Evolutionary conservation across 2,797 vertebrate species (phyloP).

Genomic region (Nannoperca australis): DNA sequence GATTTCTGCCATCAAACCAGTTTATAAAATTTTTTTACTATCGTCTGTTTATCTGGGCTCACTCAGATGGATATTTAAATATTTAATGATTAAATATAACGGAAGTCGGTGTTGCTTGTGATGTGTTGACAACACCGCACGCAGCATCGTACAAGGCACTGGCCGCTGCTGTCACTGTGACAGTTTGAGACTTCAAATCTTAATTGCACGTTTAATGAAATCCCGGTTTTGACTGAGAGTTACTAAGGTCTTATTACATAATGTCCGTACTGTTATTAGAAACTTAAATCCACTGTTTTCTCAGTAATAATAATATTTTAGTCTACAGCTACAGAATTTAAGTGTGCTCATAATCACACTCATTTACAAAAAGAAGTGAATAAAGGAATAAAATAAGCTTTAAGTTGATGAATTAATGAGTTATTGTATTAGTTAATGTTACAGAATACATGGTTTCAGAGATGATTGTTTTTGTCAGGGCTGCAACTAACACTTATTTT

Average conservation of each 20-base stretch:
- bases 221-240: background rate
- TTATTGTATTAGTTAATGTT: background rate
- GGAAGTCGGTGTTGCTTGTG: conserved; percentile 26
- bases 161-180: conserved; percentile 11
- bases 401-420: background rate
- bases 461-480: background rate
- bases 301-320: background rate
- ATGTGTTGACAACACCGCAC: conserved; percentile 25
- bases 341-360: background rate
- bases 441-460: background rate
- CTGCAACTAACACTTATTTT: background rate
- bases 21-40: background rate
- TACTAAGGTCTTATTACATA: conserved; percentile 2
- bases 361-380: background rate
- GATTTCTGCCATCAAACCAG: conserved; percentile 24
- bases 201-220: conserved; percentile 7
- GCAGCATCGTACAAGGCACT: conserved; percentile 12
- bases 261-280: background rate
- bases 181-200: background rate
- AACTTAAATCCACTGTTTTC: background rate
- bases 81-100: conserved; percentile 5
- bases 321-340: background rate
- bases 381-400: background rate
- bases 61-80: conserved; percentile 25
- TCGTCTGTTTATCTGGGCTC: background rate